Evolutionary conservation across 2,797 vertebrate species (phyloP).

Genomic region (Silurus aristotelis): DNA sequence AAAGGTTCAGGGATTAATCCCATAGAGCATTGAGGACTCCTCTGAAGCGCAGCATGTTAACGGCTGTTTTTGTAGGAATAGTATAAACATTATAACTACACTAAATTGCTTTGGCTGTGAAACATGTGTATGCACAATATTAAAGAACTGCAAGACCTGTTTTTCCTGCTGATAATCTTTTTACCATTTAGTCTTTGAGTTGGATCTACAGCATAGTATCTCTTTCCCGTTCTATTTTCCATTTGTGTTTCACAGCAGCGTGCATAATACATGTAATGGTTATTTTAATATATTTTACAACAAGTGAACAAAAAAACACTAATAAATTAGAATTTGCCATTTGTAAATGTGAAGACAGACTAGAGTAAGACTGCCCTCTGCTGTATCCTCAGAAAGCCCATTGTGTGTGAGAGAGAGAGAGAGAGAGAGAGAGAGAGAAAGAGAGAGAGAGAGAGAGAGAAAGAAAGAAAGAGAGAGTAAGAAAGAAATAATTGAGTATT

Average conservation of each 20-base stretch:
- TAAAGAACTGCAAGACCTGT: background rate
- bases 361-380: conserved; percentile 75
- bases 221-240: background rate
- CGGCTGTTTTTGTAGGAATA: background rate
- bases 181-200: background rate
- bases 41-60: background rate
- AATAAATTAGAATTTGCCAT: conserved; percentile 26
- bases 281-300: background rate
- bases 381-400: conserved; percentile 56
- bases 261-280: background rate
- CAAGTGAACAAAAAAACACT: background rate
- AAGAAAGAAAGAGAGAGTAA: background rate
- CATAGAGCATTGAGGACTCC: too few relatives aligned
- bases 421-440: background rate
- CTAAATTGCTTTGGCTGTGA: too few relatives aligned
- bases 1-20: background rate
- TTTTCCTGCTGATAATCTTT: background rate
- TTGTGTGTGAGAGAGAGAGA: background rate
- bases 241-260: background rate
- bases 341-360: conserved; percentile 37
- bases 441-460: background rate
- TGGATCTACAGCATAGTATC: background rate
- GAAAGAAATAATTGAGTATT: too few relatives aligned
- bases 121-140: background rate
- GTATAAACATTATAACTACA: background rate